Percentiles rank a stretch among this genome's conserved stretches.
Conservation (phyloP, 2,113 vertebrate species). For the Donacobius atricapilla region DNA sequence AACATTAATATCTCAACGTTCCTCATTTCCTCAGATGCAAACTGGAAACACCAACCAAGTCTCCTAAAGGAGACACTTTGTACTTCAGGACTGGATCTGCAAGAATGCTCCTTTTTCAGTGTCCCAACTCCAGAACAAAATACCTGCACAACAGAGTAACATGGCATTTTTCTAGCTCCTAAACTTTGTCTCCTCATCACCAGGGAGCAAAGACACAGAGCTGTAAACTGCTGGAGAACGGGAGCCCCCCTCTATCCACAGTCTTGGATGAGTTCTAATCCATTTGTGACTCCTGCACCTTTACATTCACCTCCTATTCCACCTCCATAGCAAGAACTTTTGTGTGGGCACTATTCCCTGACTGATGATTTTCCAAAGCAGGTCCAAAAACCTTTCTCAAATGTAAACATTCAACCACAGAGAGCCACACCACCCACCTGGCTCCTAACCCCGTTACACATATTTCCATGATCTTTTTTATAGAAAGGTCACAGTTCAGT, state of each 20-base stretch:
- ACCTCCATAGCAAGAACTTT: not conserved
- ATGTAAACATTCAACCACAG: not conserved
- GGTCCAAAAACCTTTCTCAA: not conserved
- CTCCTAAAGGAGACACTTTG: not conserved
- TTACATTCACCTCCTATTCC: not conserved
- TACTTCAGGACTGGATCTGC: not conserved
- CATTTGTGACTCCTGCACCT: not conserved
- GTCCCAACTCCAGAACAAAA: not conserved
- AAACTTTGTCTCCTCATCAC: not conserved
- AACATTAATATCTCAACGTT: not conserved
- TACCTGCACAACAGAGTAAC: not conserved
- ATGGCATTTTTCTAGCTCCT: not conserved
- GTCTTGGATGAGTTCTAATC: not conserved
- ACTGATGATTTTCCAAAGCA: not conserved
- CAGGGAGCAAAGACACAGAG: not conserved
- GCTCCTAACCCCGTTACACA: not conserved
- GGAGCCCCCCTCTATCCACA: fast-evolving
- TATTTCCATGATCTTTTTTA: not conserved
- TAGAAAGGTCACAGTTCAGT: not conserved
- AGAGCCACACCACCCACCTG: not conserved
- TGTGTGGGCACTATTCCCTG: not conserved
- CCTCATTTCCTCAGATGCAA: not conserved
- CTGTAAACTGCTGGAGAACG: not conserved
- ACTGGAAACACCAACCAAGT: not conserved
- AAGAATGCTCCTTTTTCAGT: not conserved